Evolutionary conservation across 2,797 vertebrate species (phyloP), one percentile per base, ranked within the genome.

Genomic region (Lepus townsendii): DNA sequence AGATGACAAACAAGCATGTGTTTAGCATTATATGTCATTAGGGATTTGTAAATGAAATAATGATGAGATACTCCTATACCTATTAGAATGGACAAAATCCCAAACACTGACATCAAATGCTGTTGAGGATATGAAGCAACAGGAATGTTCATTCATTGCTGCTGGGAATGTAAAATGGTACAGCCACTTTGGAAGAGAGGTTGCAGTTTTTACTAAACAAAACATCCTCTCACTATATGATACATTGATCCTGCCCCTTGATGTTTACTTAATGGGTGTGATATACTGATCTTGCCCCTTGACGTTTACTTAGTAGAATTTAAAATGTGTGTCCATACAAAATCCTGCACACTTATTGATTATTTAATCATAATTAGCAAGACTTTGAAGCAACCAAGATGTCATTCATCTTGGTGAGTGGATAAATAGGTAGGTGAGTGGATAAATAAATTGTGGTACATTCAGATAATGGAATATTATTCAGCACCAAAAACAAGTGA

Each of bases 301-400:
- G 8, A 47, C 1, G 8, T 47, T 47, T 47, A 47, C 42, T 47
- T 47, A 47, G 42, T 47, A 8, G 32, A 57, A 1, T 13, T 87
- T 35, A 78, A 91, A 79, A 73, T 7, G 19, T 26, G 42, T 47
- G 30, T 91, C 77, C 75, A 63, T 19, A 76, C 14, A 83, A 72
- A 90, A 77, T 9, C 68, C 17, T 82, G n/a, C 32, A 84, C 30
- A 42, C 3, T 32, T 9, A 27, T 94, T 75, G 75, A 32, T 11
- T 83, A 35, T 27, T 87, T 62, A 76, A 80, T 87, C 38, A 66
- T 80, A 83, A 93, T 35, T 80, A 32, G 30, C 32, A 66, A 73
- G 80, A 72, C 38, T 84, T 87, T 54, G 16, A 82, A 83, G 52
- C 30, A 90, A 65, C 38, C 14, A 91, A 78, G 42, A 72, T 72